Evolutionary conservation across 2,113 vertebrate species (phyloP).

Genomic region (Typhlomys cinereus): DNA sequence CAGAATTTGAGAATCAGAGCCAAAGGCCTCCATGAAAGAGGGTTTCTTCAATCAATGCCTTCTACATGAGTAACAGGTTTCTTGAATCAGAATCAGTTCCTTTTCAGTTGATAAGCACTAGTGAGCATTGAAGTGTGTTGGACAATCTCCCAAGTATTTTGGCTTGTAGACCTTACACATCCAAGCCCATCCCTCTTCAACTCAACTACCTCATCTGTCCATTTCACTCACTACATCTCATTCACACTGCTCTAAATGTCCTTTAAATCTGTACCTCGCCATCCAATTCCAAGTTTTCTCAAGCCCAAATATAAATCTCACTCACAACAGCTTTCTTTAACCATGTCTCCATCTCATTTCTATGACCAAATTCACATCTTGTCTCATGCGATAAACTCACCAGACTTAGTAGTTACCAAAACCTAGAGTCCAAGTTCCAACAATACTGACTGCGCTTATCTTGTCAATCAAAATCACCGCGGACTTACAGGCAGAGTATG

Average conservation of each 20-base stretch:
- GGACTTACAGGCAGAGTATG: background rate
- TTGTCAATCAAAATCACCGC: background rate
- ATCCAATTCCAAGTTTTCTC: background rate
- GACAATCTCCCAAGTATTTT: no score
- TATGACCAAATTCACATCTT: background rate
- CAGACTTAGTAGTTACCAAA: background rate
- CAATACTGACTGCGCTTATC: background rate
- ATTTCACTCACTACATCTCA: background rate
- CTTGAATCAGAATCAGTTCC: background rate
- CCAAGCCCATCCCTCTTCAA: background rate
- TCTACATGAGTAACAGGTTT: fast-evolving
- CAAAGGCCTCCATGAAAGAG: background rate
- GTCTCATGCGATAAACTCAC: background rate
- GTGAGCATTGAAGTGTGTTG: background rate
- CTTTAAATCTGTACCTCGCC: background rate
- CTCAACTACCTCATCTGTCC: background rate
- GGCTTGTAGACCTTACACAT: fast-evolving
- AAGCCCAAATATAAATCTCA: background rate
- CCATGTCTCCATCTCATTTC: no score
- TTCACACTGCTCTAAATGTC: background rate
- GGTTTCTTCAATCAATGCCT: background rate
- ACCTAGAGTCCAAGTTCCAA: background rate
- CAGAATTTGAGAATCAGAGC: background rate
- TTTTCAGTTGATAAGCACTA: background rate
- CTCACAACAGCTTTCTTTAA: background rate